phyloP scores from a whole-genome alignment of 1,140 invertebrate genomes.

The Drosophila setifemur region DNA sequence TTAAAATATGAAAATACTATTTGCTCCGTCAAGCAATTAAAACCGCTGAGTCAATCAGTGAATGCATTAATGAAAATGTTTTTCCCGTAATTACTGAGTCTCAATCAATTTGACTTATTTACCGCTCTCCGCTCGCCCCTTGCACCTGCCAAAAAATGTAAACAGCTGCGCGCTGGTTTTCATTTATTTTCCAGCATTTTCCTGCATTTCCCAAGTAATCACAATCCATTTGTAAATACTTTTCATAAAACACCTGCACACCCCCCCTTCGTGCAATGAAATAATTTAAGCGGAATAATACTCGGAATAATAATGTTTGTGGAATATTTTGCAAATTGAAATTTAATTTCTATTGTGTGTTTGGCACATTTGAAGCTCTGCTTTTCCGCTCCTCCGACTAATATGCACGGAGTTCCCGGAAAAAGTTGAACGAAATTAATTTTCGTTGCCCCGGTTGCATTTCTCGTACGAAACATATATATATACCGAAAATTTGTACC shows the following conservation, averaged over 20 bases:
- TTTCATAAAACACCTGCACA: background rate
- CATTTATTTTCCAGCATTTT: constrained; percentile 48
- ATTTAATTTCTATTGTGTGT: constrained; percentile 24
- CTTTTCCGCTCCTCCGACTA: constrained; percentile 58
- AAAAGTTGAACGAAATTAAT: constrained; percentile 47
- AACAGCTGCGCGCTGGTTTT: constrained; percentile 34
- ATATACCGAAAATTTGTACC: constrained; percentile 33
- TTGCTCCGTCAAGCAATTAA: constrained; percentile 6
- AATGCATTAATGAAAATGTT: constrained; percentile 19
- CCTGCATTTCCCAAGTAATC: constrained; percentile 30
- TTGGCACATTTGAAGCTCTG: background rate
- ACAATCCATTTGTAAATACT: constrained; percentile 37
- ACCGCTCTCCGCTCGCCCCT: background rate
- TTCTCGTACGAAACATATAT: background rate
- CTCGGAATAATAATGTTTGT: background rate
- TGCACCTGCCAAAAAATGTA: constrained; percentile 4
- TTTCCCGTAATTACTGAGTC: constrained; percentile 30
- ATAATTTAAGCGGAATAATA: constrained; percentile 31
- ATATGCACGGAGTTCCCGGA: constrained; percentile 36
- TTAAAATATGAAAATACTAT: constrained; percentile 23
- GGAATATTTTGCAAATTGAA: constrained; percentile 26
- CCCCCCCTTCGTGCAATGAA: too few relatives aligned
- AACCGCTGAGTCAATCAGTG: constrained; percentile 3
- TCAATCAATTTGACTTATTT: constrained; percentile 48
- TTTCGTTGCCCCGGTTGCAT: constrained; percentile 7